A percentile compares a stretch with the other conserved stretches of the same genome.
phyloP scores from a whole-genome alignment of 1,140 invertebrate species.

The Fopius arisanus region DNA sequence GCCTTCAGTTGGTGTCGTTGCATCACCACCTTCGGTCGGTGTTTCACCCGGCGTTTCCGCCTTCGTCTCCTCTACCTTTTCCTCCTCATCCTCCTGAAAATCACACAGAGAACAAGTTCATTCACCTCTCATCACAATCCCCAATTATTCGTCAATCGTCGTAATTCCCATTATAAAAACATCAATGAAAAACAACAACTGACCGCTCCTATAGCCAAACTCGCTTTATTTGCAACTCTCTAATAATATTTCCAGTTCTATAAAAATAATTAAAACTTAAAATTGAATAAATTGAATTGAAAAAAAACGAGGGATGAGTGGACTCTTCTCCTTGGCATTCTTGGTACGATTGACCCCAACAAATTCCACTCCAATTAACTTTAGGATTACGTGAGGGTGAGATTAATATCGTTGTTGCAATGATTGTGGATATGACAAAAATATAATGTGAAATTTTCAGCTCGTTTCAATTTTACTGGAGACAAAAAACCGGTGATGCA shows the following conservation, averaged over 20 bases:
- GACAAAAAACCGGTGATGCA: too few species aligned
- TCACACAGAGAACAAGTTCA: neutral
- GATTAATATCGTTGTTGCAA: neutral
- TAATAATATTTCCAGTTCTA: too few species aligned
- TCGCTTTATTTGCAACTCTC: too few species aligned
- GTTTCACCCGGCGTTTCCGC: constrained; percentile 58
- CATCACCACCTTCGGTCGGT: constrained; percentile 59
- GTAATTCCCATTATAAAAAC: too few species aligned
- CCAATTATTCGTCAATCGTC: neutral
- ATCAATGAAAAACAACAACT: too few species aligned
- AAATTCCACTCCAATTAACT: constrained; percentile 9
- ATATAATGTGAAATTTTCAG: neutral
- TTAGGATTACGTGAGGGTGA: neutral
- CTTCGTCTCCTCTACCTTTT: constrained; percentile 57
- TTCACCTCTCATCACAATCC: neutral
- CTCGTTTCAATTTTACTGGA: too few species aligned
- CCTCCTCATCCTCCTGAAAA: constrained; percentile 54
- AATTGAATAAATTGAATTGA: neutral
- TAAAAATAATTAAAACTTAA: too few species aligned
- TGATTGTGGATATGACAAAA: neutral
- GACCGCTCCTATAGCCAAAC: too few species aligned
- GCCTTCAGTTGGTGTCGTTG: constrained; percentile 59
- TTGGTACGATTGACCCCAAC: neutral
- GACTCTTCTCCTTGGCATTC: neutral
- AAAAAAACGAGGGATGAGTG: neutral